Base-by-base conservation (phyloP, 2,113 vertebrate genomes). In the Sisor rabdophorus region DNA sequence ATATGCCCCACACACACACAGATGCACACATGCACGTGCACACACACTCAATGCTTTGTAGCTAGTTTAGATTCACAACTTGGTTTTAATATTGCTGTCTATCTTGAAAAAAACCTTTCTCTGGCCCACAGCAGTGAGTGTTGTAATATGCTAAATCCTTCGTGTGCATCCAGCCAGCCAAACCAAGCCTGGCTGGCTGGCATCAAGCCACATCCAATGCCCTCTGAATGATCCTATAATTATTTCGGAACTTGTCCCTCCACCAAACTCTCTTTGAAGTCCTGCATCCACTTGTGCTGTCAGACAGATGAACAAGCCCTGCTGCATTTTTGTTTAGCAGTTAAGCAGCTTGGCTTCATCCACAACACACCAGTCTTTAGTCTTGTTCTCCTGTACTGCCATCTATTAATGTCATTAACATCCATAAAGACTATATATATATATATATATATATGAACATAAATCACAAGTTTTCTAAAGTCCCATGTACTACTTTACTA, bases 151-250 rank as follows among this genome's bases (percentile, higher is more conserved):
- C 36, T 48, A 22, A 54, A 58, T 30, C 55, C 54, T 47, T 59
- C 40, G 19, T 77, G 61, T 50, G 44, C n/a, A n/a, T n/a, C n/a
- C 22, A 26, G 68, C 36, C 65, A 71, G 59, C 53, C 71, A 28
- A 83, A 60, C 52, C 67, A 53, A 58, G 74, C 73, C 73, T 81
- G 83, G 74, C 79, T 65, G 76, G 13, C 61, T 63, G 77, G 60
- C 69, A 69, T 83, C 65, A 64, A 24, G 65, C 86, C 88, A 87
- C 88, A 89, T 86, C 82, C 81, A 58, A 89, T 83, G 79, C 75
- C 58, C 76, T 40, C 16, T 75, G 53, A 84, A 85, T 84, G 82
- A 87, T 87, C 85, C 79, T 83, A 76, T 82, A 87, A 88, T 87
- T 85, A 84, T 85, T 86, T 86, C 72, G 82, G 84, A 86, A 84